Evolutionary conservation across 2,888 invertebrate genomes (phyloP).

Genomic region (Yponomeuta cagnagella): DNA sequence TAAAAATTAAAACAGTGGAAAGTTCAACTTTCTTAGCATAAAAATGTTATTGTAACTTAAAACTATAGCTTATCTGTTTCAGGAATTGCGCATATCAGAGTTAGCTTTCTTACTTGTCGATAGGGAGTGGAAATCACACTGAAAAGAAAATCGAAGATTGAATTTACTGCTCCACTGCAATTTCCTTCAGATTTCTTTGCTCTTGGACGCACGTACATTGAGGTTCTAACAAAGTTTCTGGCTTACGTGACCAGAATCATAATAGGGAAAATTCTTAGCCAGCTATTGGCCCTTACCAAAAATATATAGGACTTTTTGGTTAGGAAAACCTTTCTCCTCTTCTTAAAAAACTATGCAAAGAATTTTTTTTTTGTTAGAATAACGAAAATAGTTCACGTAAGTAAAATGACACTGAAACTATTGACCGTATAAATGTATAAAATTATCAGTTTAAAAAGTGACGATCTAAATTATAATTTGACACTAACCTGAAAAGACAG

Average conservation of each 20-base stretch:
- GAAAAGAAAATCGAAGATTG: neutral
- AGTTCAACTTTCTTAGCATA: too few species aligned
- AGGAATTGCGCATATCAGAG: too few species aligned
- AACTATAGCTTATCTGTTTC: too few species aligned
- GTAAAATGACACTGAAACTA: too few species aligned
- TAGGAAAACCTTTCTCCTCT: neutral
- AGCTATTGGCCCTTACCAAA: neutral
- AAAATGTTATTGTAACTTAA: too few species aligned
- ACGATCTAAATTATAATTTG: too few species aligned
- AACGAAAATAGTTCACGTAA: too few species aligned
- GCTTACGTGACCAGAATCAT: conserved; percentile 39
- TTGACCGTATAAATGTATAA: too few species aligned
- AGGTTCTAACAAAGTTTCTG: conserved; percentile 15
- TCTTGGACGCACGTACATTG: neutral
- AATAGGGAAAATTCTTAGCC: neutral
- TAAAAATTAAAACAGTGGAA: too few species aligned
- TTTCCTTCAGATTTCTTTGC: conserved; percentile 8
- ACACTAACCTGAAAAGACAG: conserved; percentile 47
- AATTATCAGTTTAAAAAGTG: too few species aligned
- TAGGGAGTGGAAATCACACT: neutral
- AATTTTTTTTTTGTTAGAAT: too few species aligned
- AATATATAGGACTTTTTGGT: neutral
- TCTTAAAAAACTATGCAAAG: neutral
- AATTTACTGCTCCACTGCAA: conserved; percentile 1
- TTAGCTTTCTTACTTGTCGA: too few species aligned